Conservation (phyloP, 2,888 invertebrate species). For the Theretra japonica region DNA sequence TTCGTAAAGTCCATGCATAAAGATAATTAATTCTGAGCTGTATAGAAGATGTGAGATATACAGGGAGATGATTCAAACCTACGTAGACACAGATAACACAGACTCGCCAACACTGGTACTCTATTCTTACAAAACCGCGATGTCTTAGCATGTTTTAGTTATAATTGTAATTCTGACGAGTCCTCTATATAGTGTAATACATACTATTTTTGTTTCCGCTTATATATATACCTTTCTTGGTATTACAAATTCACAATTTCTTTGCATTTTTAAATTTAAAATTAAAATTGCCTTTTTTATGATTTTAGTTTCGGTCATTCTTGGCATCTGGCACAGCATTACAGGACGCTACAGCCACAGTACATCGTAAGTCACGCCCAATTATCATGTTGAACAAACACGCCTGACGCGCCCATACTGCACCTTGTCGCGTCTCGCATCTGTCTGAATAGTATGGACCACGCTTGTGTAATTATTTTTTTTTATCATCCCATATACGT, state of each 20-base stretch:
- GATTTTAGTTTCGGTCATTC: neutral
- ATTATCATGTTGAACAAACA: constrained; percentile 26
- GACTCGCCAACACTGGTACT: neutral
- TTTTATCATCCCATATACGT: no score
- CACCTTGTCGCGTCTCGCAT: constrained; percentile 4
- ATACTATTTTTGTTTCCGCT: no score
- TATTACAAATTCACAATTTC: no score
- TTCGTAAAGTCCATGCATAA: neutral
- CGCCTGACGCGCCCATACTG: constrained; percentile 12
- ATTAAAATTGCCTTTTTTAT: neutral
- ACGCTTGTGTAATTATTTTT: no score
- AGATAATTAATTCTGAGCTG: no score
- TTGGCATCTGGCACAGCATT: neutral
- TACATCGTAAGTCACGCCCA: constrained; percentile 26
- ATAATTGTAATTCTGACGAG: no score
- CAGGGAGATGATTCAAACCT: no score
- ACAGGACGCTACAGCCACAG: neutral
- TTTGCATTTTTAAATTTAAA: neutral
- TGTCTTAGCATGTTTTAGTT: neutral
- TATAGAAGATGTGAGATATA: no score
- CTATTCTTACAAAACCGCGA: neutral
- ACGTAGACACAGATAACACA: no score
- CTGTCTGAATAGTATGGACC: constrained; percentile 1
- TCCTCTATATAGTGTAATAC: no score
- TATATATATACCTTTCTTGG: no score